phyloP scores from a whole-genome alignment of 2,797 vertebrate genomes.

The Macrochelys suwanniensis region DNA sequence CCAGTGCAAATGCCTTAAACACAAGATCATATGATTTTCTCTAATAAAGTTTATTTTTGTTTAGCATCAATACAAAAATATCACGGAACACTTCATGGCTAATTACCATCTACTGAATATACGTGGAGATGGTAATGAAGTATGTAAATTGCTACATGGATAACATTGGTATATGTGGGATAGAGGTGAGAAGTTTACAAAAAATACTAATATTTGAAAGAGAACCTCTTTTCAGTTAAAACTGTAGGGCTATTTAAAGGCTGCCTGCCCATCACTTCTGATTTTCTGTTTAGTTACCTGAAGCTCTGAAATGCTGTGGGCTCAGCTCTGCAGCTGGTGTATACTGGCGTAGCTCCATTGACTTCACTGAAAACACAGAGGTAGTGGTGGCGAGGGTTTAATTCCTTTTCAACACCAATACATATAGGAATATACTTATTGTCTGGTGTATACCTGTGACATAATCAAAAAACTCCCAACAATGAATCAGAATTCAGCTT shows the following conservation, averaged over 20 bases:
- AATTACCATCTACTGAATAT: background rate
- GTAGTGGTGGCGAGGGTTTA: background rate
- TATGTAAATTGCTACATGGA: conserved; percentile 2
- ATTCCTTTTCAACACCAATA: background rate
- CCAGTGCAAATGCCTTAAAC: background rate
- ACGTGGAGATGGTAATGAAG: conserved; percentile 34
- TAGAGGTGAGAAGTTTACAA: conserved; percentile 21
- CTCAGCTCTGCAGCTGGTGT: conserved; percentile 25
- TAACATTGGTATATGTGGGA: background rate
- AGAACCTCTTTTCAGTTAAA: conserved; percentile 33
- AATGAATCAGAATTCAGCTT: background rate
- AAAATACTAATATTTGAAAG: background rate
- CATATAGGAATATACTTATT: background rate
- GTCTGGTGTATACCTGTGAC: background rate
- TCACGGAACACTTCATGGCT: conserved; percentile 22
- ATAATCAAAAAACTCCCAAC: background rate
- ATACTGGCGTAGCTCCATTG: background rate
- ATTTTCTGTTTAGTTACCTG: background rate
- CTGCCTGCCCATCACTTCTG: conserved; percentile 7
- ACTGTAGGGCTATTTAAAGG: conserved; percentile 12
- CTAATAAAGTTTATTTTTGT: conserved; percentile 16
- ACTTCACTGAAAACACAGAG: conserved; percentile 12
- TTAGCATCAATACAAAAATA: background rate
- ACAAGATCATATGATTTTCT: background rate
- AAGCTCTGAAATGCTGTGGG: conserved; percentile 27